phyloP scores from a whole-genome alignment of 2,888 invertebrate genomes.

The Stenodema calcarata region DNA sequence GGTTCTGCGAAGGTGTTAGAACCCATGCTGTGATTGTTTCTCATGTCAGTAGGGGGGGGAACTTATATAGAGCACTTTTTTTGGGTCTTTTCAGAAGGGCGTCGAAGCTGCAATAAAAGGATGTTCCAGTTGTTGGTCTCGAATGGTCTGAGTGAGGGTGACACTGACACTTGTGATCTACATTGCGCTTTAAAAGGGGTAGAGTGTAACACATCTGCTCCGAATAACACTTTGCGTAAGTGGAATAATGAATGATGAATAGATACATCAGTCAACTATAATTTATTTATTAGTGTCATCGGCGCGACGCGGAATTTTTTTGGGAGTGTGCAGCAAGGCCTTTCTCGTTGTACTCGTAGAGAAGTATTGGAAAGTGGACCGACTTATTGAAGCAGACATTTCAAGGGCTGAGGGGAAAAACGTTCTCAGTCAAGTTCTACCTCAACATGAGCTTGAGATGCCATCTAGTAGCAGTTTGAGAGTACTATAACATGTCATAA shows the following conservation, averaged over 20 bases:
- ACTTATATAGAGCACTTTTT: neutral
- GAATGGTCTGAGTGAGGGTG: neutral
- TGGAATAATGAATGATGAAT: neutral
- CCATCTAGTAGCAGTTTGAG: too few species aligned
- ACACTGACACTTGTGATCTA: slow-evolving; percentile 16
- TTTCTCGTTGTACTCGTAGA: too few species aligned
- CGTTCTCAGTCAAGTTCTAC: too few species aligned
- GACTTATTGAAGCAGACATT: too few species aligned
- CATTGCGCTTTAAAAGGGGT: neutral
- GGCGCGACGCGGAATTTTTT: too few species aligned
- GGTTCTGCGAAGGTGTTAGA: neutral
- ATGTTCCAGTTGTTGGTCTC: slow-evolving; percentile 20
- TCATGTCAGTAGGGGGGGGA: neutral
- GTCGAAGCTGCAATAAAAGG: slow-evolving; percentile 7
- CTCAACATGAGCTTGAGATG: too few species aligned
- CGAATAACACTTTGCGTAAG: neutral
- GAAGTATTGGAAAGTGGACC: too few species aligned
- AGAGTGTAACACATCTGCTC: neutral
- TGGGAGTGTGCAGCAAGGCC: too few species aligned
- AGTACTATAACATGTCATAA: too few species aligned
- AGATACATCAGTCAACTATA: neutral
- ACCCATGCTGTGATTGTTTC: neutral
- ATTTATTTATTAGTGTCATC: neutral
- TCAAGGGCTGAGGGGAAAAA: too few species aligned
- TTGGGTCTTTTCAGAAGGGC: neutral